Base-by-base conservation (phyloP, 2,113 vertebrate genomes). In the Micronycteris hirsuta region DNA sequence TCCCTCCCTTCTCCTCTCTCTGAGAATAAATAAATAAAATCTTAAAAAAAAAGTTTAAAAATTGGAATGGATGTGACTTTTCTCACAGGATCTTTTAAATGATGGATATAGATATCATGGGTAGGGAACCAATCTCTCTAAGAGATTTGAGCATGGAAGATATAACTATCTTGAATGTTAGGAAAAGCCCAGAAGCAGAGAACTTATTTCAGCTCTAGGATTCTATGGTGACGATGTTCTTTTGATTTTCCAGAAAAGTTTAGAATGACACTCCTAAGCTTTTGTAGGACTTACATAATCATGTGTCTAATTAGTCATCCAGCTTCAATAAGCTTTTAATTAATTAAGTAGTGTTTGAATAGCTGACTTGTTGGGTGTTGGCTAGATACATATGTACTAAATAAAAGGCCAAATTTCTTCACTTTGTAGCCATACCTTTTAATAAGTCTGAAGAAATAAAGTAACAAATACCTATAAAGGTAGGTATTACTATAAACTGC, bases 341-440 rank as follows among this genome's bases (percentile, higher is more conserved):
- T 97, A 97, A 93, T 95, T 96, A 94, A 97, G 94, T 8, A 56
- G 38, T 95, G 89, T 96, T 96, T 94, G 56, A 94, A 94, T 86
- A 91, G 95, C 56, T 93, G 56, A 61, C 63, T 95, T 41, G 24
- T 26, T 92, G 95, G 87, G 84, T 95, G 84, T 95, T 95, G 87
- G 33, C 77, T 73, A 93, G 85, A 77, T 93, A 70, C 22, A 20
- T 80, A 16, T 97, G 86, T 54, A 93, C 92, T 96, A 97, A 93
- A 96, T 96, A 95, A 96, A 95, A 96, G 88, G 26, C 77, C 73
- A 88, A 17, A 94, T 95, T 87, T 97, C 83, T 96, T 97, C 82
- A 76, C n/a, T 96, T 86, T 92, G 49, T 67, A 91, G 61, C 45
- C 74, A 65, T n/a, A 3, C 41, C 54, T 92, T 68, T 95, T 94